Percentiles rank a stretch among this genome's conserved stretches.
These are phyloP conservation scores for Arremon aurantiirostris DNA, from an alignment of 2,797 vertebrate genomes.

Conservation along the genomic window DNA sequence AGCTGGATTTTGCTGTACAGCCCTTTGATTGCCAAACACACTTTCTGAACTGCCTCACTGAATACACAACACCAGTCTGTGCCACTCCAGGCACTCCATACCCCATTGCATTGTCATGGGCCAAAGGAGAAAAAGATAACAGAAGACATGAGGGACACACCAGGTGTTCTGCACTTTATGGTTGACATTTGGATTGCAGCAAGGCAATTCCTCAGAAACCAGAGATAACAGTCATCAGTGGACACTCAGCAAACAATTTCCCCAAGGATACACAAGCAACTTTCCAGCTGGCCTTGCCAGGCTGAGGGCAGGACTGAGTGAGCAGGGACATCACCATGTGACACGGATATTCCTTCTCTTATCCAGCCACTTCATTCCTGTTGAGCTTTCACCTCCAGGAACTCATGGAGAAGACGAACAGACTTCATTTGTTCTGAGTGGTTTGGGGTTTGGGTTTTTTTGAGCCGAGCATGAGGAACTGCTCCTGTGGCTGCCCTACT, in stretches of 20 bases:
- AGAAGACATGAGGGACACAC: neutral
- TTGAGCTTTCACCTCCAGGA: neutral
- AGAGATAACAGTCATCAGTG: neutral
- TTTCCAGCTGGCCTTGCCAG: neutral
- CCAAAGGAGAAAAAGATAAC: neutral
- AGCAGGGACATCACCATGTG: neutral
- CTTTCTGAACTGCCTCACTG: neutral
- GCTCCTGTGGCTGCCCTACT: neutral
- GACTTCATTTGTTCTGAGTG: neutral
- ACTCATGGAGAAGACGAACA: neutral
- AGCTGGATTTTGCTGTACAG: neutral
- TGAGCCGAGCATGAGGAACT: neutral
- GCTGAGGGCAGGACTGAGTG: neutral
- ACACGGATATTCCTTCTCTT: neutral
- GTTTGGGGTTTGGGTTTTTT: neutral
- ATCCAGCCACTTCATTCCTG: neutral
- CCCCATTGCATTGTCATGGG: neutral
- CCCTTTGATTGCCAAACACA: neutral
- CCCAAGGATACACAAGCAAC: neutral
- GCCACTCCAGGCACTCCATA: neutral
- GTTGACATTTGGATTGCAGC: neutral
- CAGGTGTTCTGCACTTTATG: rapidly evolving
- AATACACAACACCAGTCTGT: neutral
- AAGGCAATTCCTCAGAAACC: neutral
- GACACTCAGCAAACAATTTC: neutral